Conservation (phyloP, 2,888 invertebrate genomes). For the Acronicta alni region DNA sequence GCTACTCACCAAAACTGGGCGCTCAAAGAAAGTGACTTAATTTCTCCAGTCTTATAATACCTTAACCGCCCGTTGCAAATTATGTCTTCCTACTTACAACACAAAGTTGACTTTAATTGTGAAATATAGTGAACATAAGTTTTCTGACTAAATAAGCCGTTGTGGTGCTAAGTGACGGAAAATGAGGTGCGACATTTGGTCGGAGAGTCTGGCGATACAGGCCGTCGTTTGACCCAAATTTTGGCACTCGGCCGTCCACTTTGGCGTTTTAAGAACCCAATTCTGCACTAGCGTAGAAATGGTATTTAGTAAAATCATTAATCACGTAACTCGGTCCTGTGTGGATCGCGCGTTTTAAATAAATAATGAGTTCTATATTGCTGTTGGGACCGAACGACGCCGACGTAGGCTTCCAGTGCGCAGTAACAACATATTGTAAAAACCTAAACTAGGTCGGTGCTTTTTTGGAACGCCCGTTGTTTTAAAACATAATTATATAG, state of each 20-base stretch:
- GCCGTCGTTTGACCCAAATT: slow-evolving; percentile 79
- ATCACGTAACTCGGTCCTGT: slow-evolving; percentile 46
- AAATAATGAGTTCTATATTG: slow-evolving; percentile 56
- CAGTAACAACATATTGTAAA: slow-evolving; percentile 46
- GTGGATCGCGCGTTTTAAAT: slow-evolving; percentile 51
- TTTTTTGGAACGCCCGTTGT: slow-evolving; percentile 20
- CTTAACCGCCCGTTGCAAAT: slow-evolving; percentile 25
- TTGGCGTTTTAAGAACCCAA: slow-evolving; percentile 67
- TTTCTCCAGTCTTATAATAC: slow-evolving; percentile 48
- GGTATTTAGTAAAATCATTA: slow-evolving; percentile 53
- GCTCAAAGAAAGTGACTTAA: slow-evolving; percentile 66
- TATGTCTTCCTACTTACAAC: slow-evolving; percentile 28
- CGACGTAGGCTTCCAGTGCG: slow-evolving; percentile 24
- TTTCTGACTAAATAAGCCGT: slow-evolving; percentile 58
- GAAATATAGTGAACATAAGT: slow-evolving; percentile 42
- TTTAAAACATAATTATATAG: slow-evolving; percentile 15
- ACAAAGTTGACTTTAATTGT: slow-evolving; percentile 56
- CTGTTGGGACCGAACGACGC: slow-evolving; percentile 36
- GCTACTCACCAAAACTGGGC: slow-evolving; percentile 75
- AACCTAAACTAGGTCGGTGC: slow-evolving; percentile 34
- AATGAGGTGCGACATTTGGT: slow-evolving; percentile 82
- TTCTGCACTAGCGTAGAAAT: slow-evolving; percentile 56
- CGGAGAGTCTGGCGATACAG: slow-evolving; percentile 72
- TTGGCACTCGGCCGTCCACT: slow-evolving; percentile 66
- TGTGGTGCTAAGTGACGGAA: slow-evolving; percentile 75